Conservation (phyloP, 2,888 invertebrate species). For the Antheraea assamensis region DNA sequence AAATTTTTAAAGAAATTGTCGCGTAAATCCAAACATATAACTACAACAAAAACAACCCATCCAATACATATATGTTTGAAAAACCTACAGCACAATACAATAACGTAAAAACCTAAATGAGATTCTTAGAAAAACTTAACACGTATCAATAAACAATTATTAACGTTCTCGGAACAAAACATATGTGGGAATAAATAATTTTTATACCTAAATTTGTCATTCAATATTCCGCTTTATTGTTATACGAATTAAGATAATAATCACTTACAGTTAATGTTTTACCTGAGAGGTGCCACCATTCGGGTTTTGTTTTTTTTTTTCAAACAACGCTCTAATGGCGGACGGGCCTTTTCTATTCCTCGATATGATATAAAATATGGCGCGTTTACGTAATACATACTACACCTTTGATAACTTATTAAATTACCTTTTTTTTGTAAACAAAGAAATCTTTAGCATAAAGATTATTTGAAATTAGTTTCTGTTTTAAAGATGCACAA, state of each 20-base stretch:
- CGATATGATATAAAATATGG: neutral
- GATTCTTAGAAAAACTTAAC: constrained; percentile 12
- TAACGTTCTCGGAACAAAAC: constrained; percentile 52
- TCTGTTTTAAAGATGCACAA: no score
- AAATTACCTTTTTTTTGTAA: neutral
- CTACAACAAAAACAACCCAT: neutral
- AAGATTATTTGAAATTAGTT: no score
- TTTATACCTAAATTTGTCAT: neutral
- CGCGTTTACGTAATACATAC: neutral
- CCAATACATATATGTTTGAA: neutral
- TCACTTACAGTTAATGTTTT: constrained; percentile 25
- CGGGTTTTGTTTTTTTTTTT: constrained; percentile 41
- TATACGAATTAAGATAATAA: neutral
- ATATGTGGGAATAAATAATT: constrained; percentile 42
- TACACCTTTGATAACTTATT: neutral
- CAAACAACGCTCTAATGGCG: constrained; percentile 45
- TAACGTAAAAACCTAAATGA: neutral
- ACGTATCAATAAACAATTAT: constrained; percentile 43
- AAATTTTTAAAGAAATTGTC: no score
- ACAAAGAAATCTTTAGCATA: no score
- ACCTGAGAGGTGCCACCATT: constrained; percentile 57
- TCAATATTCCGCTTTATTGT: neutral
- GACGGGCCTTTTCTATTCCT: constrained; percentile 29
- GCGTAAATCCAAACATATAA: neutral
- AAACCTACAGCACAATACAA: neutral